Evolutionary conservation across 1,140 invertebrate genomes (phyloP), one percentile per base, ranked within the genome.

Genomic region (Lasioglossum baleicum): DNA sequence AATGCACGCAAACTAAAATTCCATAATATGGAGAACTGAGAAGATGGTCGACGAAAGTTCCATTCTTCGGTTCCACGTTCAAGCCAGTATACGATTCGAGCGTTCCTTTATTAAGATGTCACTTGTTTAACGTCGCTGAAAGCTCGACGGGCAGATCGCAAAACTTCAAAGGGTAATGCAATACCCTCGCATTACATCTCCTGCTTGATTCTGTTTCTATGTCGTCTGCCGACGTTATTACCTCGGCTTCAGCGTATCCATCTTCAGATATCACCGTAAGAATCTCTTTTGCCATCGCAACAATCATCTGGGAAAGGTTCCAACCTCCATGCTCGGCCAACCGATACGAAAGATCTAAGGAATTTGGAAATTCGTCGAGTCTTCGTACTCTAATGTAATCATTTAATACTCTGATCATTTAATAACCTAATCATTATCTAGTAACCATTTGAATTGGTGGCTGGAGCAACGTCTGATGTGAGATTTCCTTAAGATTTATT

Each of bases 181-280:
- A 58, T 69, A 56, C 67, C 20, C 48, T 53, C n/a, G 65, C n/a
- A 51, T 56, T 60, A 53, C 56, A 42, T 60, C n/a, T 60, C 20
- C 15, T 6, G 31, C 1, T n/a, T 58, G 35, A 42, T 71, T 60
- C 11, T 60, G 58, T 71, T 42, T 42, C 40, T 58, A 22, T 35
- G 35, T 60, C 69, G 17, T 60, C 31, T 22, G 20, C 13, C 20
- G 26, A 40, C 20, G 53, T 71, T 71, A 71, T 60, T 71, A 71
- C 69, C 13, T 60, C 42, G 17, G 35, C 35, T 13, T 20, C 53
- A 7, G 17, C 53, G 35, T 71, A 71, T 71, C 53, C 53, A 60
- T 71, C 69, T 60, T 71, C 53, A 17, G 69, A 60, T 60, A 60
- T 71, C 51, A 56, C 20, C 56, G 69, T 60, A 71, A 71, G 40